Conservation (phyloP, 2,888 invertebrate genomes). For the Drosophila testacea region DNA sequence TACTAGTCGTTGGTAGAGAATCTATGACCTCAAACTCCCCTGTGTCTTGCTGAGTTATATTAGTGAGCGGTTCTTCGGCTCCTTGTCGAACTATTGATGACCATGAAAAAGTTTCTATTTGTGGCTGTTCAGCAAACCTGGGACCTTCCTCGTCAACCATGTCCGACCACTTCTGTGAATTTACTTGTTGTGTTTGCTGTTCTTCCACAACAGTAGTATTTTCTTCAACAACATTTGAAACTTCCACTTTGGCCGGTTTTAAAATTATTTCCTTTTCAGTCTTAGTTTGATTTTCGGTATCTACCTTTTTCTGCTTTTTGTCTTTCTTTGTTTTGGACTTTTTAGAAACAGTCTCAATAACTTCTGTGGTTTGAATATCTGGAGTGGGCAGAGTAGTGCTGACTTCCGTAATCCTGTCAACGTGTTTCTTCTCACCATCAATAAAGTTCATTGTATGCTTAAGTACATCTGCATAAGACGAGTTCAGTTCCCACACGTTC, state of each 20-base stretch:
- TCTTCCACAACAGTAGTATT: neutral
- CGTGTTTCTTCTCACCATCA: conserved; percentile 62
- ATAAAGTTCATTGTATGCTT: conserved; percentile 64
- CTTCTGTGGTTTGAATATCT: neutral
- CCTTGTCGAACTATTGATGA: conserved; percentile 66
- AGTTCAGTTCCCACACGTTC: conserved; percentile 48
- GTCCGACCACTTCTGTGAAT: conserved; percentile 42
- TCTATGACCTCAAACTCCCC: neutral
- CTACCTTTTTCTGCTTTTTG: conserved; percentile 31
- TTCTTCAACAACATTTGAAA: neutral
- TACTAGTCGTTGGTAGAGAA: neutral
- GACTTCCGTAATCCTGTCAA: conserved; percentile 22
- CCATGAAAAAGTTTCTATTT: conserved; percentile 44
- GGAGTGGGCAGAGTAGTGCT: neutral
- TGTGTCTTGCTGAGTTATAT: conserved; percentile 23
- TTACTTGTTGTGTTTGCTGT: neutral
- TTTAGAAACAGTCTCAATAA: conserved; percentile 23
- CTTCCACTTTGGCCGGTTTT: neutral
- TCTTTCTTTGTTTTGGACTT: conserved; percentile 43
- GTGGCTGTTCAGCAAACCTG: neutral
- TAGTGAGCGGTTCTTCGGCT: conserved; percentile 49
- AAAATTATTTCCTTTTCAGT: neutral
- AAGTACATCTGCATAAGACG: conserved; percentile 68
- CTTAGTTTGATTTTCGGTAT: conserved; percentile 9
- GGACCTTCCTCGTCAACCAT: conserved; percentile 34